phyloP scores from a whole-genome alignment of 1,140 invertebrate genomes.

The Aplysia californica region DNA sequence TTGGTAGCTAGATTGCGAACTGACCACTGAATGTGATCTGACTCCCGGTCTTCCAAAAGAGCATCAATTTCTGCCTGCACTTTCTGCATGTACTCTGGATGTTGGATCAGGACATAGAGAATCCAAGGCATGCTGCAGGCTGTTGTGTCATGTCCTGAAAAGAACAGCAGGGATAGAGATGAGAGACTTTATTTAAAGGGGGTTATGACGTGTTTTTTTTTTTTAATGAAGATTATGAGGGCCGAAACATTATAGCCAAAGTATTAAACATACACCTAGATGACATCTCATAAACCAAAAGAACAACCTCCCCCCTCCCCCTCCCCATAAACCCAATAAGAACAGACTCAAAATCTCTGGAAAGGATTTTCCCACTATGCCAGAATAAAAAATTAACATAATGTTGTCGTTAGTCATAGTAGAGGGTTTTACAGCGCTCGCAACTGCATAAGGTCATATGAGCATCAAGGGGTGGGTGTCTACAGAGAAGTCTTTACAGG shows the following conservation, averaged over 20 bases:
- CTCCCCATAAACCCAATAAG: no score
- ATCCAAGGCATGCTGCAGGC: constrained; percentile 77
- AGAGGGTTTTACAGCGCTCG: no score
- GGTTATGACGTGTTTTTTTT: not conserved
- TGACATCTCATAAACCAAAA: not conserved
- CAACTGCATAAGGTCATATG: no score
- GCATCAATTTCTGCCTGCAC: constrained; percentile 84
- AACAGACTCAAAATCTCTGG: no score
- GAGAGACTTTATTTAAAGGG: not conserved
- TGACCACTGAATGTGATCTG: constrained; percentile 51
- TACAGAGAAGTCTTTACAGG: no score
- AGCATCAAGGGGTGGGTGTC: no score
- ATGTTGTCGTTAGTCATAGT: no score
- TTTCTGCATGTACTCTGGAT: constrained; percentile 83
- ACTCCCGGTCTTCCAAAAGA: constrained; percentile 73
- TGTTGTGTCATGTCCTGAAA: constrained; percentile 61
- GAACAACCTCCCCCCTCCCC: not conserved
- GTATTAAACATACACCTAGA: not conserved
- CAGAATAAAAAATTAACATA: no score
- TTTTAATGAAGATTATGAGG: not conserved
- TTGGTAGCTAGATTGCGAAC: no score
- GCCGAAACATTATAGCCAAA: not conserved
- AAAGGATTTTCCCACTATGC: no score
- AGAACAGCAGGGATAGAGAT: constrained; percentile 43
- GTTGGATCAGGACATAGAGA: constrained; percentile 80